These are phyloP conservation scores for Panonychus citri DNA, from an alignment of 1,140 invertebrate species.

Conservation along the genomic window DNA sequence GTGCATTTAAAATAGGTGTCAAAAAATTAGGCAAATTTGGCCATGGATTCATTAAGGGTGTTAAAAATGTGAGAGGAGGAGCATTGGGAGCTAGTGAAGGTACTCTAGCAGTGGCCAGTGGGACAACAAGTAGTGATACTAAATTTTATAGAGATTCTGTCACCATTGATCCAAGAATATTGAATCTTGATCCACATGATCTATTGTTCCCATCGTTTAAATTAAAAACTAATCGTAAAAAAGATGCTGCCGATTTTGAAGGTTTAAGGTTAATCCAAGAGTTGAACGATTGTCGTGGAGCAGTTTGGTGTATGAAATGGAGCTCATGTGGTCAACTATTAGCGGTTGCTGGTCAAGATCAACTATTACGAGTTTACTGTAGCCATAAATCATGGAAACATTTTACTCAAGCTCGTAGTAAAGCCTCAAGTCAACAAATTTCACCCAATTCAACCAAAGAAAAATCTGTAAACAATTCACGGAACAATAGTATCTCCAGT, in stretches of 20 bases:
- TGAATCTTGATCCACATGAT: background rate
- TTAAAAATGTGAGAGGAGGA: background rate
- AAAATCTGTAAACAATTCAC: constrained; percentile 1
- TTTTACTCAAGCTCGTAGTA: constrained; percentile 11
- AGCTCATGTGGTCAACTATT: constrained; percentile 25
- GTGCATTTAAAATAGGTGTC: background rate
- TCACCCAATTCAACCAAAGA: constrained; percentile 13
- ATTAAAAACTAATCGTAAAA: constrained; percentile 11
- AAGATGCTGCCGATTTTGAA: constrained; percentile 12
- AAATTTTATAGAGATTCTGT: background rate
- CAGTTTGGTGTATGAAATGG: constrained; percentile 31
- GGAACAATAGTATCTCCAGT: background rate
- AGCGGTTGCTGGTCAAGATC: constrained; percentile 30
- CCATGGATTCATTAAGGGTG: constrained; percentile 6
- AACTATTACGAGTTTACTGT: constrained; percentile 28
- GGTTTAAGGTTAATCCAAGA: constrained; percentile 11
- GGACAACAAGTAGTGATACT: background rate
- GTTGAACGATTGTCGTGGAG: constrained; percentile 16
- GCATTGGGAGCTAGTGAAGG: background rate
- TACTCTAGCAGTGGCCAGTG: background rate
- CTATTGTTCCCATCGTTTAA: background rate
- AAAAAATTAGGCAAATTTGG: constrained; percentile 7
- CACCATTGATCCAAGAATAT: background rate
- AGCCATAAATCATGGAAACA: constrained; percentile 22
- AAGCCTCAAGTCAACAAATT: constrained; percentile 12